These are phyloP conservation scores for Stenurella melanura DNA, from an alignment of 2,888 invertebrate genomes.

Conservation along the genomic window DNA sequence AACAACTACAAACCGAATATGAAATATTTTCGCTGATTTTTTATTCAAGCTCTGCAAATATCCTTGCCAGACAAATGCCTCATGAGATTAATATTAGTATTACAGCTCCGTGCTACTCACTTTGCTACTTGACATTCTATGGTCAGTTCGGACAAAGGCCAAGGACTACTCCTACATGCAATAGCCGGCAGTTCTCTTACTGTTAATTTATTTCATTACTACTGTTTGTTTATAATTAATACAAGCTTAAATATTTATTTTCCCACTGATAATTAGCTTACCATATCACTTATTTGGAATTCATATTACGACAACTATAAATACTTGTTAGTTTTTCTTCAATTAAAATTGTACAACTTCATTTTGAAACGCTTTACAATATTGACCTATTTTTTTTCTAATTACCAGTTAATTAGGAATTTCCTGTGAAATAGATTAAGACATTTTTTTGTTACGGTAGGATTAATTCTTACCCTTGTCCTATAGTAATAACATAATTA, in stretches of 20 bases:
- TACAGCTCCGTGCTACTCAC: conserved; percentile 34
- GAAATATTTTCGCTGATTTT: background rate
- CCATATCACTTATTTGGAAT: conserved; percentile 25
- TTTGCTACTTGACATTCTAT: conserved; percentile 56
- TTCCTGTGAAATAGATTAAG: background rate
- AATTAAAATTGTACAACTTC: background rate
- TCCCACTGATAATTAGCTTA: conserved; percentile 48
- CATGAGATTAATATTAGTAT: conserved; percentile 22
- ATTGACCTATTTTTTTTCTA: conserved; percentile 3
- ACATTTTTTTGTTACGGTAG: background rate
- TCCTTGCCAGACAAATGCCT: conserved; percentile 28
- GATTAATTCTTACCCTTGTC: background rate
- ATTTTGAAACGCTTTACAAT: background rate
- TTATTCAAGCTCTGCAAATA: conserved; percentile 24
- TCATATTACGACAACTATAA: conserved; percentile 21
- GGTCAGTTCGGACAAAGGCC: conserved; percentile 63
- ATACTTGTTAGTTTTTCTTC: conserved; percentile 1
- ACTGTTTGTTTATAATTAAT: conserved; percentile 55
- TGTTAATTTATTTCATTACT: conserved; percentile 53
- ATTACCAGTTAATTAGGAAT: background rate
- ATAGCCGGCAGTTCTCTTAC: conserved; percentile 51
- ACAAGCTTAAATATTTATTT: conserved; percentile 49
- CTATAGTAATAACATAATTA: background rate
- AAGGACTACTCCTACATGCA: conserved; percentile 60
- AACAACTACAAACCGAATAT: background rate